Conservation (phyloP, 2,113 vertebrate genomes). For the Stegostoma tigrinum region DNA sequence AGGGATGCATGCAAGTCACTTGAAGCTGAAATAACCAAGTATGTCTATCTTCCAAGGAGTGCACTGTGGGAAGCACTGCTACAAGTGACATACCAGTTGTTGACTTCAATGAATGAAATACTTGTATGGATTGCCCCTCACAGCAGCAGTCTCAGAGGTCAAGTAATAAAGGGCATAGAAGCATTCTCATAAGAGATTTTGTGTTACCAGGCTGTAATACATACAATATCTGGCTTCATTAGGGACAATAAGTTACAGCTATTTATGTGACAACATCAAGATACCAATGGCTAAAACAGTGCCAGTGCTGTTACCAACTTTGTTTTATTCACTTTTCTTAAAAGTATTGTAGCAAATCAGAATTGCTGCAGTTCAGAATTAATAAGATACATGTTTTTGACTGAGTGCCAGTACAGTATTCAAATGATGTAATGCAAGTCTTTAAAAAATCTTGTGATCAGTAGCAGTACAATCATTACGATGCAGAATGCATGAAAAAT, state of each 20-base stretch:
- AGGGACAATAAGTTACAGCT: neutral
- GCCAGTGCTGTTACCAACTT: neutral
- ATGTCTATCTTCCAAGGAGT: neutral
- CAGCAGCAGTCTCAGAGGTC: conserved; percentile 8
- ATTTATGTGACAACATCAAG: neutral
- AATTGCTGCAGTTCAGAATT: neutral
- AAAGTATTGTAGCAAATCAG: neutral
- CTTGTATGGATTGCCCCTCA: neutral
- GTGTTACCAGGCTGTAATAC: neutral
- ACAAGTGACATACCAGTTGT: neutral
- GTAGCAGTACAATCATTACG: neutral
- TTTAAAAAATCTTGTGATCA: neutral
- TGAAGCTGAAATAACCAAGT: neutral
- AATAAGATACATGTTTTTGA: neutral
- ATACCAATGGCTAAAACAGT: neutral
- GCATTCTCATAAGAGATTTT: neutral
- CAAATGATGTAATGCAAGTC: neutral
- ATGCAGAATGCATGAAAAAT: neutral
- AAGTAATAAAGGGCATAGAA: conserved; percentile 3
- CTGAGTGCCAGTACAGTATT: neutral
- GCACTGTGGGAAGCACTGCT: neutral
- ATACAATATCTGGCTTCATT: neutral
- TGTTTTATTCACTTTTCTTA: neutral
- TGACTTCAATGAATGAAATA: conserved; percentile 3
- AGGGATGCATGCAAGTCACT: neutral